A percentile compares a stretch with the other conserved stretches of the same genome.
These are phyloP conservation scores for Hemibagrus wyckioides DNA, from an alignment of 2,113 vertebrate genomes.

Conservation along the genomic window DNA sequence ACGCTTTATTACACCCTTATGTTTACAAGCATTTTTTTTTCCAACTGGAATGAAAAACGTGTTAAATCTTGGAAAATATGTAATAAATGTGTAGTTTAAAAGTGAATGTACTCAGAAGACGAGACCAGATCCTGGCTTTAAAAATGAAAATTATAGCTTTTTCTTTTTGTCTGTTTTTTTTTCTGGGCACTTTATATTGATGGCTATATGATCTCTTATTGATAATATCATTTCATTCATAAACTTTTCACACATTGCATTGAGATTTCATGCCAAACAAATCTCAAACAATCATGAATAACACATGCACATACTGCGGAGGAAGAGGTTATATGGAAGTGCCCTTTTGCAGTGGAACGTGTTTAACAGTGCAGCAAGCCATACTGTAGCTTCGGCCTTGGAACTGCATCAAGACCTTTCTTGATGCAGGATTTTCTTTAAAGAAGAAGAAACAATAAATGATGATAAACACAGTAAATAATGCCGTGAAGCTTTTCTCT, in stretches of 20 bases:
- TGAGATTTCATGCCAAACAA: background rate
- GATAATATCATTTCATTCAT: background rate
- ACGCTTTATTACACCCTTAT: background rate
- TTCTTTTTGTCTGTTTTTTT: background rate
- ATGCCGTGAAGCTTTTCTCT: background rate
- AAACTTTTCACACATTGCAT: background rate
- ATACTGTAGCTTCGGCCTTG: background rate
- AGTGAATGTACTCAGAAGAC: background rate
- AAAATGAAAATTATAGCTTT: background rate
- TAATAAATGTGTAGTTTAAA: background rate
- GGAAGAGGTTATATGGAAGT: background rate
- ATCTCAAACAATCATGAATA: background rate
- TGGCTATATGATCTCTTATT: background rate
- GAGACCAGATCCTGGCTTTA: background rate
- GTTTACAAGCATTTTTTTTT: background rate
- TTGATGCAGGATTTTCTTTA: background rate
- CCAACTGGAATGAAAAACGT: background rate
- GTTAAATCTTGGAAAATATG: background rate
- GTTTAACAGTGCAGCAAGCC: background rate
- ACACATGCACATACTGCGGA: background rate
- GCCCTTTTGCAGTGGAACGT: background rate
- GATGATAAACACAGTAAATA: background rate
- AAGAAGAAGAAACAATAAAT: background rate
- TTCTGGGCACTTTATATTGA: background rate
- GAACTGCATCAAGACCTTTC: background rate